Conservation (phyloP, 2,888 invertebrate species). For the Ormyrus labotus region DNA sequence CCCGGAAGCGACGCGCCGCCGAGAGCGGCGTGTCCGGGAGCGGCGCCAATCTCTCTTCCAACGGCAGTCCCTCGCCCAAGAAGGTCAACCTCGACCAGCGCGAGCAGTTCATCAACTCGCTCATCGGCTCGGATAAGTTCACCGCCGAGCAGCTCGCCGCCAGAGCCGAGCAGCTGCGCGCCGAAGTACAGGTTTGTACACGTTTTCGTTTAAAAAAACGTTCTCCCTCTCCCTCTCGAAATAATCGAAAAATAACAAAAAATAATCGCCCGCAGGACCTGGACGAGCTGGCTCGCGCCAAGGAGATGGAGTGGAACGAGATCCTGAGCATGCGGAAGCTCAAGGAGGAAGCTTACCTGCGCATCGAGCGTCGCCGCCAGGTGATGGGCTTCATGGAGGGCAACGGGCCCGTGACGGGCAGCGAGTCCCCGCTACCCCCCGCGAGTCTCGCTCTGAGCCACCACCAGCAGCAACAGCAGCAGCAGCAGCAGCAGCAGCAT, state of each 20-base stretch:
- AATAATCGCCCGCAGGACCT: constrained; percentile 77
- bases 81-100: constrained; percentile 70
- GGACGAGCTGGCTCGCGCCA: constrained; percentile 85
- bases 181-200: constrained; percentile 69
- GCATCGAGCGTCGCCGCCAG: constrained; percentile 84
- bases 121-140: constrained; percentile 70
- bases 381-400: constrained; percentile 76
- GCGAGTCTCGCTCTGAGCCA: constrained; percentile 64
- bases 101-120: constrained; percentile 70
- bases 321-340: constrained; percentile 88
- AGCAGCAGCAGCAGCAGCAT: constrained; percentile 41
- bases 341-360: constrained; percentile 87
- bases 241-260: not conserved
- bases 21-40: not conserved
- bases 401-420: constrained; percentile 57
- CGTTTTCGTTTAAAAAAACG: not conserved
- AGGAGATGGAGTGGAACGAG: constrained; percentile 92
- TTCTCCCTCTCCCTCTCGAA: not conserved
- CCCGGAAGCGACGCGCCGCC: constrained; percentile 60
- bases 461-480: constrained; percentile 50
- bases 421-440: constrained; percentile 64
- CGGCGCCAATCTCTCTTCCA: constrained; percentile 37
- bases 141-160: constrained; percentile 69
- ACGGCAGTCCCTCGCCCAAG: constrained; percentile 65
- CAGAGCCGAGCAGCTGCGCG: constrained; percentile 69